Conservation (phyloP, 2,797 vertebrate genomes). For the Anomalospiza imberbis region DNA sequence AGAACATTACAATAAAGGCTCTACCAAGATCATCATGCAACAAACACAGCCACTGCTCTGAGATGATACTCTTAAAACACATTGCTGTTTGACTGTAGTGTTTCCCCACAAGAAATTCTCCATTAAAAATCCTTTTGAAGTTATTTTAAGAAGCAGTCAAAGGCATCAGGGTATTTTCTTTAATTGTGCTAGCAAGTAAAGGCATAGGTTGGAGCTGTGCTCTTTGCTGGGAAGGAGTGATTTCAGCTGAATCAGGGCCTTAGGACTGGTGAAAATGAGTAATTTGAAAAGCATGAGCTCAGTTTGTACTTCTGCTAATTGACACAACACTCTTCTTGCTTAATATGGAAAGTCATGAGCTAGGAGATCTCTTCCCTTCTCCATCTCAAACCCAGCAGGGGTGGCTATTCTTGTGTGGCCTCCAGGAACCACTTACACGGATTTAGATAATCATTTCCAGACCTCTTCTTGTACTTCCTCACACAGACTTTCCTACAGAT, state of each 20-base stretch:
- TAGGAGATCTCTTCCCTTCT: background rate
- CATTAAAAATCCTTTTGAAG: background rate
- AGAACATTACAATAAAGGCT: background rate
- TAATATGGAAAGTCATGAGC: background rate
- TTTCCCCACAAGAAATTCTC: background rate
- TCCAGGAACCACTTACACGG: background rate
- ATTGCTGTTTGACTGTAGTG: background rate
- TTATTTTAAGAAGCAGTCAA: background rate
- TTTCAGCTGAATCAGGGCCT: background rate
- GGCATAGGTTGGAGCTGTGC: background rate
- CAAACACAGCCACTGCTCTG: background rate
- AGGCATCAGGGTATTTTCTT: background rate
- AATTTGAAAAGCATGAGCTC: background rate
- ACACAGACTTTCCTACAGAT: background rate
- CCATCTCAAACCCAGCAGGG: background rate
- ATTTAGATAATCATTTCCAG: background rate
- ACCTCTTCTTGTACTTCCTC: background rate
- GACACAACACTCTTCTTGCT: background rate
- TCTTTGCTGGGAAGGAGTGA: background rate
- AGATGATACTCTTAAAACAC: background rate
- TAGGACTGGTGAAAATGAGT: constrained; percentile 1
- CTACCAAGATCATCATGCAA: background rate
- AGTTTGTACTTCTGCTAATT: constrained; percentile 1
- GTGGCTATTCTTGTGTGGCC: background rate
- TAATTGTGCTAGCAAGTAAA: background rate